Base-by-base conservation (phyloP, 2,888 invertebrate genomes). In the Trissonchulus sp. region DNA sequence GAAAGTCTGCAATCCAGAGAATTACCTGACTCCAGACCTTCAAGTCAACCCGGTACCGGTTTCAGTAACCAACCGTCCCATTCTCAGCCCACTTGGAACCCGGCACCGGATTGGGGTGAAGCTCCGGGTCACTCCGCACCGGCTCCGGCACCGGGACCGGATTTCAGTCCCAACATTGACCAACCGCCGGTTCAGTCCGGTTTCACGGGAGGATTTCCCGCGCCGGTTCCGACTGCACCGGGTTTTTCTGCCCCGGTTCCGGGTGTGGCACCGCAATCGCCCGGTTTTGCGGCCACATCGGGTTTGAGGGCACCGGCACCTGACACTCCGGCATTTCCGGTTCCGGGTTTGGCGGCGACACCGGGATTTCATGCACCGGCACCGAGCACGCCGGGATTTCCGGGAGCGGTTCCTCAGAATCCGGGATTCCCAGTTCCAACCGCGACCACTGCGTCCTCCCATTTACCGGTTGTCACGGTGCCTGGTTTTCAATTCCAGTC, bases 401-500 rank as follows among this genome's bases (percentile, higher is more conserved):
- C 8, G 8, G 48, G 48, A 48, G 8, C 23, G 8, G 23, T 23
- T 15, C 74, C 74, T 33, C 34, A 72, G 31, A 35, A 37, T 18
- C 38, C 35, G 35, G 34, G n/a, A n/a, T 3, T 2, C 18, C 34
- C 35, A 3, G 18, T 35, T 18, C n/a, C n/a, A n/a, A 37, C 28
- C 23, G 35, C 37, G 8, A 75, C 72, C 1, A 48, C n/a, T 33
- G 37, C 72, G 1, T 37, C 31, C 23, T 63, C 63, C 38, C 36
- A 48, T 2, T 34, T 38, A 1, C 75, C 37, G 60, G 28, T 36
- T 48, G 23, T 30, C 31, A 73, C 65, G 48, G 60, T 63, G 34
- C 71, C 38, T 38, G 65, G 75, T 35, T 48, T 48, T 23, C 48
- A 48, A 23, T n/a, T n/a, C n/a, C n/a, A n/a, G n/a, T n/a, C n/a